phyloP scores from a whole-genome alignment of 2,888 invertebrate species.

The Macaria liturata region DNA sequence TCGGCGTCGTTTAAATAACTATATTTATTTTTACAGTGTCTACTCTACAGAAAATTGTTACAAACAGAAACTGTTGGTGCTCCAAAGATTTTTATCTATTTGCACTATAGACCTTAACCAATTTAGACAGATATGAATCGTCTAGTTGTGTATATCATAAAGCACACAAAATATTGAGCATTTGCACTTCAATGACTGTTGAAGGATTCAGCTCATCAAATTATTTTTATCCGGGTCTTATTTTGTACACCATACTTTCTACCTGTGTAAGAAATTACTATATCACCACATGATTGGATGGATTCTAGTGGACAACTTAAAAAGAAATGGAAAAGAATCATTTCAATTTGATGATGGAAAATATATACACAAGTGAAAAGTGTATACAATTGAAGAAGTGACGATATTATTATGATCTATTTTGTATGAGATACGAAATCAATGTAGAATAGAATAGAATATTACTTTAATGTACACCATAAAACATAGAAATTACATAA shows the following conservation, averaged over 20 bases:
- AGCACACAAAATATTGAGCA: conserved; percentile 38
- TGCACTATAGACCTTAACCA: conserved; percentile 71
- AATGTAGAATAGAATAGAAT: too few species aligned
- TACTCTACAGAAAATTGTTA: conserved; percentile 77
- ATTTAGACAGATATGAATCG: conserved; percentile 73
- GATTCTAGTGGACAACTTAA: neutral
- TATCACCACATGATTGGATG: conserved; percentile 3
- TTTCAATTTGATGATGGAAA: too few species aligned
- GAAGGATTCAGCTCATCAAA: too few species aligned
- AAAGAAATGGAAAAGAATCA: too few species aligned
- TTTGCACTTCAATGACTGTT: conserved; percentile 26
- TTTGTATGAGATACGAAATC: too few species aligned
- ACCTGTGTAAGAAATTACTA: conserved; percentile 7
- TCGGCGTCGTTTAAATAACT: conserved; percentile 69
- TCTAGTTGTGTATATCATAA: conserved; percentile 48
- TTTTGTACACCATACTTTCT: conserved; percentile 9
- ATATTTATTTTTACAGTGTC: conserved; percentile 83
- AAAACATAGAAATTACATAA: too few species aligned
- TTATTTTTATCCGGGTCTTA: neutral
- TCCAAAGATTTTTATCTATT: conserved; percentile 77
- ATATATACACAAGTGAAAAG: too few species aligned
- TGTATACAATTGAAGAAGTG: too few species aligned
- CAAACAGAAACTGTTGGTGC: conserved; percentile 76
- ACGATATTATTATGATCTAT: too few species aligned
- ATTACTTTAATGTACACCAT: too few species aligned